Conservation (phyloP, 2,797 vertebrate species). For the Danionella dracula region DNA sequence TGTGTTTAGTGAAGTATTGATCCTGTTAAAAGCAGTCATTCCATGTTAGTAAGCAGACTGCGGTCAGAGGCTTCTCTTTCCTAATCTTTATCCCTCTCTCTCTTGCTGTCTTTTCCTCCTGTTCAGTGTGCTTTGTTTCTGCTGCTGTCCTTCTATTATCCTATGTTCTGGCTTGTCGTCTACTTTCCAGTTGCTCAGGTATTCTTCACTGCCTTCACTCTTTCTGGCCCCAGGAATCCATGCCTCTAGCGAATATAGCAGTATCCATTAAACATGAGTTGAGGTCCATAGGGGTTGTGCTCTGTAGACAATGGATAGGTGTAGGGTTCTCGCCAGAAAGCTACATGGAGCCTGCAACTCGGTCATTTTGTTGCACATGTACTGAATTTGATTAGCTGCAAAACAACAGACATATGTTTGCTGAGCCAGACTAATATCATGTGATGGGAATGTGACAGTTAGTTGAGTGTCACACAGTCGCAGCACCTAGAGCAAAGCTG, state of each 20-base stretch:
- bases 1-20: constrained; percentile 54
- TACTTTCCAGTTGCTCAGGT: constrained; percentile 17
- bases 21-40: constrained; percentile 54
- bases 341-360: background rate
- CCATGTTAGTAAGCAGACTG: constrained; percentile 55
- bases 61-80: constrained; percentile 5
- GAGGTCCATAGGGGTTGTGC: constrained; percentile 23
- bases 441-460: background rate
- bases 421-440: background rate
- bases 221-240: constrained; percentile 18
- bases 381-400: constrained; percentile 7
- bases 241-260: constrained; percentile 27
- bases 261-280: constrained; percentile 43
- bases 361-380: constrained; percentile 4
- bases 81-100: constrained; percentile 5
- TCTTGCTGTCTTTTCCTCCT: constrained; percentile 4
- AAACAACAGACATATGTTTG: background rate
- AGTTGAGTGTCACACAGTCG: background rate
- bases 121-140: constrained; percentile 12
- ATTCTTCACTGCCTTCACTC: constrained; percentile 8
- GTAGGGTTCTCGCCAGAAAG: constrained; percentile 11
- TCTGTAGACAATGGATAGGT: constrained; percentile 24
- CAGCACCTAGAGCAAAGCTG: background rate
- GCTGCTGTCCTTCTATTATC: background rate
- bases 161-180: background rate